Evolutionary conservation across 2,797 vertebrate genomes (phyloP).

Genomic region (Labroides dimidiatus): DNA sequence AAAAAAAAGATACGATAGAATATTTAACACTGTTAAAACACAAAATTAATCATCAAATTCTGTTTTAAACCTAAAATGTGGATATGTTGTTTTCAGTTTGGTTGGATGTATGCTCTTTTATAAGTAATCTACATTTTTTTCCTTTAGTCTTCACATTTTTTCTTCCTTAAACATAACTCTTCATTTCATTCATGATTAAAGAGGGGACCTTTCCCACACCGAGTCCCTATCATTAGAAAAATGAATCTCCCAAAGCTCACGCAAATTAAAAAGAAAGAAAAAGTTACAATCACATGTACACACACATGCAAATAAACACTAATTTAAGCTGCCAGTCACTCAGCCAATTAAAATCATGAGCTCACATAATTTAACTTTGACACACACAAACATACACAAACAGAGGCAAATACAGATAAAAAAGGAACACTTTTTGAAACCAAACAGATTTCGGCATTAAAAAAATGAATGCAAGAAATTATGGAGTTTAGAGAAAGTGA

Average conservation of each 20-base stretch:
- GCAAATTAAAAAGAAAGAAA: too few relatives aligned
- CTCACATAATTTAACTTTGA: neutral
- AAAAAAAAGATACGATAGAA: too few relatives aligned
- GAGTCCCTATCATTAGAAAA: conserved; percentile 9
- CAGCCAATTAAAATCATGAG: conserved; percentile 1
- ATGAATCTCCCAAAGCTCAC: conserved; percentile 13
- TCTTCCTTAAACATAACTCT: too few relatives aligned
- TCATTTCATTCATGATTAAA: neutral
- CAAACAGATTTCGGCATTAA: neutral
- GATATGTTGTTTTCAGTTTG: too few relatives aligned
- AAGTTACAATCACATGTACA: conserved; percentile 13
- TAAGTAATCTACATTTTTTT: too few relatives aligned
- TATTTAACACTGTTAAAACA: too few relatives aligned
- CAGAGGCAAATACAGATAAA: neutral
- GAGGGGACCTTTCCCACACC: conserved; percentile 14
- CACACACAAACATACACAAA: conserved; percentile 1
- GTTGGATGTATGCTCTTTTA: too few relatives aligned
- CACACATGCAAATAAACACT: conserved; percentile 9
- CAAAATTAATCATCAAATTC: too few relatives aligned
- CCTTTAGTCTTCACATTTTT: neutral
- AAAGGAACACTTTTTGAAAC: neutral
- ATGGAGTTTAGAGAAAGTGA: neutral
- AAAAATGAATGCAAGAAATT: neutral
- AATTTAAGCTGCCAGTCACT: conserved; percentile 15
- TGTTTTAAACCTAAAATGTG: too few relatives aligned